Base-by-base conservation (phyloP, 2,888 invertebrate species). In the Leptopilina drosophilae region DNA sequence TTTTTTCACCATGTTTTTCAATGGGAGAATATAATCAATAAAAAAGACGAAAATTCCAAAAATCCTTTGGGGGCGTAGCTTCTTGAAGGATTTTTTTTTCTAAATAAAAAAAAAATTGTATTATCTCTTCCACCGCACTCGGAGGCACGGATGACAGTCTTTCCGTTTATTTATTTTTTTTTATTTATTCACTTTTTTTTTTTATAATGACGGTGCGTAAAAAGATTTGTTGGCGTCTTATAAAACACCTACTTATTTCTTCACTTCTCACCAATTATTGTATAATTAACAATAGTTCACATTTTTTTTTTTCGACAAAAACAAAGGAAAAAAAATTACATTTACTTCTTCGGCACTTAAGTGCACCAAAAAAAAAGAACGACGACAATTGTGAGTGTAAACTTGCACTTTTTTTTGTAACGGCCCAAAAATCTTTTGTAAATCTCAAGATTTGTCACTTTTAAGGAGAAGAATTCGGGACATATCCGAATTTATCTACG, bases 121-220 rank as follows among this genome's bases (percentile, higher is more conserved):
- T 53, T 53, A 69, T 53, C 53, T 56, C 56, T 56, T 73, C 53
- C 53, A 56, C 73, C 73, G 73, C 73, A 73, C 73, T 56, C 73
- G 73, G 73, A 73, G 73, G 73, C 73, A 73, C 73, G 73, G 73
- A 73, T 73, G 26, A 56, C 73, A 73, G 73, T 73, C 73, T 73
- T 73, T 73, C 73, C 33, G 73, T 73, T 73, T 53, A 69, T 53
- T 53, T 46, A 7, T 46, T 46, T 46, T 46, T 46, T 46, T 59
- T 53, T 20, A 49, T 53, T 53, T 26, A 33, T 42, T 42, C 42
- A 42, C 42, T 42, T 42, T 42, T 73, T 33, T 33, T 20, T 20
- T 20, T 20, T 20, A 53, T 73, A 53, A 56, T 53, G 56, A 73
- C 73, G 73, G 33, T 73, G 73, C 53, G 49, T 73, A 73, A 73